phyloP scores from a whole-genome alignment of 2,888 invertebrate species.

The Lydus trimaculatus region DNA sequence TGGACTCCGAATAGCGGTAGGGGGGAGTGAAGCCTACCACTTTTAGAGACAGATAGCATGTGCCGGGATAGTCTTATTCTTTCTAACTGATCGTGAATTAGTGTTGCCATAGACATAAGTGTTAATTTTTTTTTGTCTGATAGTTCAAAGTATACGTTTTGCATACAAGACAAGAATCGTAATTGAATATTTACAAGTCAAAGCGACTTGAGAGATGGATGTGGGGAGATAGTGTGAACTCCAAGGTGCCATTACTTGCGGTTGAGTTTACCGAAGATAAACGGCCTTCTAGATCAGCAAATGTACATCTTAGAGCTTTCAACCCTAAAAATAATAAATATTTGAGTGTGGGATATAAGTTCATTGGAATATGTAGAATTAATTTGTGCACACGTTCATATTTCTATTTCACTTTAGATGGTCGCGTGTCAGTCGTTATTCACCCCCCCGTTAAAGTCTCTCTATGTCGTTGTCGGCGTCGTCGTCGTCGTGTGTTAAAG shows the following conservation, averaged over 20 bases:
- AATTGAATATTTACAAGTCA: constrained; percentile 6
- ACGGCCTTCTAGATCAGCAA: constrained; percentile 31
- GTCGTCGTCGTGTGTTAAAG: neutral
- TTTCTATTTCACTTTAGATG: neutral
- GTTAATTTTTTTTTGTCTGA: too few relatives aligned
- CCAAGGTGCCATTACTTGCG: constrained; percentile 40
- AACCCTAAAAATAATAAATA: constrained; percentile 4
- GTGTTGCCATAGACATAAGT: too few relatives aligned
- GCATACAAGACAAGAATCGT: neutral
- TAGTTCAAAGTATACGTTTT: neutral
- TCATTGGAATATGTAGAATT: neutral
- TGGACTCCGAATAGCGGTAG: too few relatives aligned
- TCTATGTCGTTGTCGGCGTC: too few relatives aligned
- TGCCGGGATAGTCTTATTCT: too few relatives aligned
- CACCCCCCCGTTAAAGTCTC: neutral
- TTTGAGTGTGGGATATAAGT: neutral
- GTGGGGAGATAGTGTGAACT: constrained; percentile 30
- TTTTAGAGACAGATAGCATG: too few relatives aligned
- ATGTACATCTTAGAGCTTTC: constrained; percentile 28
- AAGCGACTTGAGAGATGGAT: constrained; percentile 25
- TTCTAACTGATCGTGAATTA: too few relatives aligned
- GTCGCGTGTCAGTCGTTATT: neutral
- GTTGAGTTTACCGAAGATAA: constrained; percentile 35
- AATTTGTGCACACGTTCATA: neutral
- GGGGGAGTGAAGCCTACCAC: too few relatives aligned